These are phyloP conservation scores for Lepilemur septentrionalis DNA, from an alignment of 2,797 vertebrate species.

Conservation along the genomic window DNA sequence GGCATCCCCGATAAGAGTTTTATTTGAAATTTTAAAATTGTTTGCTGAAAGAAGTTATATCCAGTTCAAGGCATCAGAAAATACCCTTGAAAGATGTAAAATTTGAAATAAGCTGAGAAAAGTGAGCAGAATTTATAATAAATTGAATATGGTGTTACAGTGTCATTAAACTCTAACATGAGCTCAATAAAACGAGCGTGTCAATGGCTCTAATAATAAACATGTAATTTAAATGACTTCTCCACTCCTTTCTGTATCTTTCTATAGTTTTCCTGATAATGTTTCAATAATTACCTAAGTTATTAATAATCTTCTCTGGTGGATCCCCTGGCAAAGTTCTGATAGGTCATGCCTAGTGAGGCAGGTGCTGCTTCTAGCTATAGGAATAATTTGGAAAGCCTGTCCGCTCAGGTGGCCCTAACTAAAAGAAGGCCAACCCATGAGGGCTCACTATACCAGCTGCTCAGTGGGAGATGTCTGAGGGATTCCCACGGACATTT, in stretches of 20 bases:
- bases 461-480: background rate
- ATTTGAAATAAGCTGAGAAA: background rate
- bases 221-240: background rate
- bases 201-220: background rate
- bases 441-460: background rate
- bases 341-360: background rate
- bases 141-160: background rate
- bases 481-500: background rate
- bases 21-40: background rate
- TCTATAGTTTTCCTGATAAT: background rate
- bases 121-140: background rate
- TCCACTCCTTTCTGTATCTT: background rate
- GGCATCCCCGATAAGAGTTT: background rate
- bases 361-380: background rate
- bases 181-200: background rate
- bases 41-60: background rate
- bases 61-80: background rate
- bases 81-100: background rate
- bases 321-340: background rate
- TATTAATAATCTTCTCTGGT: background rate
- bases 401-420: background rate
- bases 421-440: background rate
- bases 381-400: background rate
- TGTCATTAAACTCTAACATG: background rate
- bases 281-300: background rate